Base-by-base conservation (phyloP, 2,888 invertebrate genomes). In the Bellardia bayeri region DNA sequence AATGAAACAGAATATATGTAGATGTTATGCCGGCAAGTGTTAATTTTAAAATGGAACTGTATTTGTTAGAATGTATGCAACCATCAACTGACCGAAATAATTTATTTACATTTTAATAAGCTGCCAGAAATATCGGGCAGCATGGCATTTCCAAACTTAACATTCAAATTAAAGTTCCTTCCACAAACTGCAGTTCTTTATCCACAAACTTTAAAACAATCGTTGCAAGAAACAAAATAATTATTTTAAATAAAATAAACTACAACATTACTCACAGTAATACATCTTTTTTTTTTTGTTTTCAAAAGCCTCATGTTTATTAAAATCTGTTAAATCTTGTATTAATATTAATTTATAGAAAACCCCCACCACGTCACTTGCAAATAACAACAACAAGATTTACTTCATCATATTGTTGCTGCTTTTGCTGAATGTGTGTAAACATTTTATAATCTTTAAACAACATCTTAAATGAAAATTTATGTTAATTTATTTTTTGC, bases 401-500 rank as follows among this genome's bases (percentile, higher is more conserved):
- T 56, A 56, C 56, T 23, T 56, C 3, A 56, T 56, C 5, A 13
- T 61, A 33, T 64, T 37, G 40, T n/a, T 64, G n/a, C 16, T 56
- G 37, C 14, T 13, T 4, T 23, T 72, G 16, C 13, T 37, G 33
- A 30, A 51, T 56, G 56, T 76, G 51, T 64, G 42, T 13, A 74
- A 45, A 66, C 45, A 74, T 64, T 72, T 74, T 66, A 42, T 81
- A 72, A 81, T 72, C 80, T 68, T 68, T 23, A 56, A 33, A 82
- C 68, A 82, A 69, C 30, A 69, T 61, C 69, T 68, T 63, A 76
- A 82, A 71, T 33, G 76, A 71, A 76, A 69, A 76, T 76, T 75
- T 76, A 83, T 83, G 75, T 63, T 76, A 76, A 76, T 83, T 83
- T 83, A 42, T 14, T 54, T 54, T 51, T 63, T 71, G 49, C 82